Base-by-base conservation (phyloP, 2,113 vertebrate genomes). In the Ceyx cyanopectus region DNA sequence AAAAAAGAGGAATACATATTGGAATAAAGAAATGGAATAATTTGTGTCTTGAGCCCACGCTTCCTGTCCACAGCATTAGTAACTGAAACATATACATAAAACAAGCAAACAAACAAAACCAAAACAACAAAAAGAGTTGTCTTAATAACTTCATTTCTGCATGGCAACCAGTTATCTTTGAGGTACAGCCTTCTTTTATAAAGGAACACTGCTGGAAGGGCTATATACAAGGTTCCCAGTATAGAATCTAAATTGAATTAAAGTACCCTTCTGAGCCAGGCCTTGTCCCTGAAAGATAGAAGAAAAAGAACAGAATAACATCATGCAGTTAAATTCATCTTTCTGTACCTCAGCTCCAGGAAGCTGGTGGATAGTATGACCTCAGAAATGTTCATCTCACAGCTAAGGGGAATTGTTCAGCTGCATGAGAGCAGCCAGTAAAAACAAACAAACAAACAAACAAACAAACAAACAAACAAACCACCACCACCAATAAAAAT, bases 351-450 rank as follows among this genome's bases (percentile, higher is more conserved):
- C 88, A 85, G 57, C 56, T 90, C 68, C 75, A 67, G 66, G 66
- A 95, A 67, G 22, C 7, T 94, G 69, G 83, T 92, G 62, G 53
- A 80, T 48, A 57, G 46, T 57, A 62, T 12, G 22, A 73, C 57
- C 68, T 95, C 73, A 78, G 81, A 93, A 58, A 90, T 29, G 82
- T 68, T 96, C 81, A 79, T 93, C 89, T 96, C 76, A 45, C 63
- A 86, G 81, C 41, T 75, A 32, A 86, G 32, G 30, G 53, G 69
- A 95, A 83, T 56, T 93, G 30, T 89, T 87, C 81, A 65, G 46
- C 78, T 95, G 60, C 89, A 24, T 76, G 70, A 81, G 34, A 96
- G 56, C 27, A 91, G 56, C 23, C 30, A 81, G 43, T 17, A 75
- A 73, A 67, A 90, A 46, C 37, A 20, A 69, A 9, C 3, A 91